These are phyloP conservation scores for Orbicella faveolata DNA, from an alignment of 64 coral and sea anemone genomes.

Conservation along the genomic window DNA sequence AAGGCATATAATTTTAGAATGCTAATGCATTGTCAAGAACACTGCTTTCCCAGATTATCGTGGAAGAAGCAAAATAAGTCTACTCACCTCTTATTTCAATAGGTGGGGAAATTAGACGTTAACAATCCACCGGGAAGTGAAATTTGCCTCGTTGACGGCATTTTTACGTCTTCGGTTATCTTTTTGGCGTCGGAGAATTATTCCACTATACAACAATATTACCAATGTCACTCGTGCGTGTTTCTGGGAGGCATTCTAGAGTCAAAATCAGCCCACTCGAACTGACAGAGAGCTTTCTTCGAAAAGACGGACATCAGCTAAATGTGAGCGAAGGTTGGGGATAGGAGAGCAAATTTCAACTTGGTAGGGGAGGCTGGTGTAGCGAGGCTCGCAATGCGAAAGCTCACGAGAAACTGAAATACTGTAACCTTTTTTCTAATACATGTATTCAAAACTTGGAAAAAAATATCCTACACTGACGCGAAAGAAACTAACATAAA, in stretches of 20 bases:
- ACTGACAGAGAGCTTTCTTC: background rate
- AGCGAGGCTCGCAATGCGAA: too few relatives aligned
- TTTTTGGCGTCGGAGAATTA: background rate
- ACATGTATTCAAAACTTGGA: too few relatives aligned
- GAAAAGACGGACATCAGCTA: background rate
- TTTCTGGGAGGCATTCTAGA: background rate
- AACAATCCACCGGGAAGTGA: background rate
- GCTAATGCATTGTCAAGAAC: background rate
- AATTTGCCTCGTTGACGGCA: background rate
- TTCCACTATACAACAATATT: background rate
- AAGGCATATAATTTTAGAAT: background rate
- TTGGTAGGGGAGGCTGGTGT: background rate
- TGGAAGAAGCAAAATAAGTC: background rate
- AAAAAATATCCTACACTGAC: too few relatives aligned
- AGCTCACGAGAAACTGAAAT: background rate
- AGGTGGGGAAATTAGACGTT: background rate
- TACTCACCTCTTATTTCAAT: background rate
- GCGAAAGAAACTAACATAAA: too few relatives aligned
- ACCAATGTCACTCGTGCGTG: background rate
- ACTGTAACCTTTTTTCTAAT: too few relatives aligned
- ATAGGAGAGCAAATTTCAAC: background rate
- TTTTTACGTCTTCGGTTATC: too few relatives aligned
- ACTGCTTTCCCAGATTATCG: background rate
- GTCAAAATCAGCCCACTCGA: background rate
- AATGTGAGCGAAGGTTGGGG: background rate